Base-by-base conservation (phyloP, 2,888 invertebrate genomes). In the Lycia hirtaria region DNA sequence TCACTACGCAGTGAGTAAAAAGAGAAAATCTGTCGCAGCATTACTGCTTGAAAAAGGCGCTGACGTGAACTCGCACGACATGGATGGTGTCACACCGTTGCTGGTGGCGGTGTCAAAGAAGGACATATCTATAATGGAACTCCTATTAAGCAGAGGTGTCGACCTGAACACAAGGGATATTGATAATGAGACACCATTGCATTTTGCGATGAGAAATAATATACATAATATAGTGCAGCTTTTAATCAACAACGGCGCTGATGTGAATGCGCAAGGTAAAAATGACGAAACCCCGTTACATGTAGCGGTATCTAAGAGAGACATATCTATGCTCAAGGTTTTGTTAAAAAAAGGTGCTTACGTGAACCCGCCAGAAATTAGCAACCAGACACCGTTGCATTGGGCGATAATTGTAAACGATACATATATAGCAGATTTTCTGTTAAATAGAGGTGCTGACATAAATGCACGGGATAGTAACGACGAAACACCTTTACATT, bases 181-280 rank as follows among this genome's bases (percentile, higher is more conserved):
- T 28, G 3, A 15, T 15, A 26, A 15, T 6, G 15, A 41, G 4
- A 41, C 41, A 3, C 41, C 41, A 3, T 17, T 41, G 1, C 41
- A 41, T 15, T 6, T 17, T 5, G 41, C 41, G 0, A 26, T 26
- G n/a, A 26, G 41, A n/a, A n/a, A n/a, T n/a, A n/a, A n/a, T n/a
- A n/a, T n/a, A n/a, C n/a, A n/a, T 62, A 60, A n/a, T 37, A 56
- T 71, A n/a, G 61, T 72, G 3, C 47, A 43, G 2, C 40, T 67
- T 14, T 60, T 74, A 0, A 59, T 72, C 40, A 30, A 62, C 10
- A 64, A 22, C 26, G 67, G 67, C 35, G 68, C 73, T 7, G 19
- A 61, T 4, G 37, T 17, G 3, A 19, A 17, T 19, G 17, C 37
- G 19, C 9, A 37, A 3, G n/a, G 3, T 37, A 37, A 6, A 17